These are phyloP conservation scores for Drosophila buzzatii DNA, from an alignment of 2,888 invertebrate species.

Conservation along the genomic window DNA sequence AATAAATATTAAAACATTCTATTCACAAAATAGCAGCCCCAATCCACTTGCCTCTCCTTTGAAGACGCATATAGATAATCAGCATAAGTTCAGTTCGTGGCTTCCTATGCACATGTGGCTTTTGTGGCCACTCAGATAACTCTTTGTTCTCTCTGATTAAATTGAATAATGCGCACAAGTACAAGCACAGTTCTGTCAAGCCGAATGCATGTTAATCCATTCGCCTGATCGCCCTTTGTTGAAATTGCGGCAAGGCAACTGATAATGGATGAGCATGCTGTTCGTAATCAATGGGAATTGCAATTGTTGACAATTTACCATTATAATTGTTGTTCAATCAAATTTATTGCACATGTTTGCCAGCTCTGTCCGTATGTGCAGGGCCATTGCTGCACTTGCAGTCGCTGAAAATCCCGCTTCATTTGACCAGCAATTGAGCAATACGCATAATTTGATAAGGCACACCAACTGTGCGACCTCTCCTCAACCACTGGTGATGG, in stretches of 20 bases:
- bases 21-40: neutral
- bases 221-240: constrained; percentile 6
- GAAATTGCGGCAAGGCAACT: constrained; percentile 11
- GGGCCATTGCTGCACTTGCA: neutral
- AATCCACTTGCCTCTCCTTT: constrained; percentile 11
- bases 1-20: constrained; percentile 68
- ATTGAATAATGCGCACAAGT: constrained; percentile 6
- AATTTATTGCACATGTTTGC: constrained; percentile 46
- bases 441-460: constrained; percentile 35
- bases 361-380: constrained; percentile 5
- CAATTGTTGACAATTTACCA: constrained; percentile 59
- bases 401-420: neutral
- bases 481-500: constrained; percentile 2
- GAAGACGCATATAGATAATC: constrained; percentile 28
- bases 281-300: constrained; percentile 58
- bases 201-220: neutral
- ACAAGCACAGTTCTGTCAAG: neutral
- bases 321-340: constrained; percentile 55
- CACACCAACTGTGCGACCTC: constrained; percentile 9
- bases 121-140: constrained; percentile 18
- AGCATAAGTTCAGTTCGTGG: constrained; percentile 51
- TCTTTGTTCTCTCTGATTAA: constrained; percentile 24
- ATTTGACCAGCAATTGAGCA: constrained; percentile 41
- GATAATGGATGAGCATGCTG: constrained; percentile 39
- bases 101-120: constrained; percentile 44